Evolutionary conservation across 2,888 invertebrate genomes (phyloP), one percentile per base, ranked within the genome.

Genomic region (Tetragonisca angustula): DNA sequence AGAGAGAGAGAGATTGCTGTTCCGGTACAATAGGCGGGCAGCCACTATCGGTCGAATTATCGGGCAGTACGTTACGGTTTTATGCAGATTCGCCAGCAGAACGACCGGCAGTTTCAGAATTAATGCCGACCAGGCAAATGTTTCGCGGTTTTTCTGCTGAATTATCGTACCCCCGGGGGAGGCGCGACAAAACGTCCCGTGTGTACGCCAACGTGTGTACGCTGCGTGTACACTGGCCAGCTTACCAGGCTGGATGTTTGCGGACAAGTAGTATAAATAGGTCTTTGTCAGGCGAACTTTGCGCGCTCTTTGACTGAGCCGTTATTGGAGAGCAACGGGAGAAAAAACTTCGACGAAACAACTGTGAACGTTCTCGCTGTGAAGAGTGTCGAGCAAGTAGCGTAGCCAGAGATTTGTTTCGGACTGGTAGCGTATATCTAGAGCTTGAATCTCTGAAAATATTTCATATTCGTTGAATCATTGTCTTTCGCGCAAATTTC

Each of bases 61-160:
- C 91, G 91, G 88, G 87, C 85, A 86, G 88, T 87, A 80, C 87
- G 88, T 89, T 89, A 87, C 87, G 89, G 88, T 91, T 88, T 90
- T 89, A 91, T 90, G 91, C 89, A 90, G 88, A 91, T 91, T 89
- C 85, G 77, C 83, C 81, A 76, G 89, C 24, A 43, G 87, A 89
- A 84, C 78, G 76, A 65, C 69, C 78, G 84, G 79, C 88, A 79
- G 84, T 87, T 85, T 79, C 85, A 84, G 85, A 90, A 91, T 91
- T 91, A 91, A 91, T 90, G 91, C 86, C 77, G 76, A 78, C 65
- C 79, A 88, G 87, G 90, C 88, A 88, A 91, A 91, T 88, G 91
- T 90, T 88, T 88, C 87, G 90, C 85, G 89, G 89, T 90, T 91
- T 91, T 91, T 91, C 88, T 90, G 85, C 83, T 89, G 88, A 89